Evolutionary conservation across 2,113 vertebrate species (phyloP).

Genomic region (Merops nubicus): DNA sequence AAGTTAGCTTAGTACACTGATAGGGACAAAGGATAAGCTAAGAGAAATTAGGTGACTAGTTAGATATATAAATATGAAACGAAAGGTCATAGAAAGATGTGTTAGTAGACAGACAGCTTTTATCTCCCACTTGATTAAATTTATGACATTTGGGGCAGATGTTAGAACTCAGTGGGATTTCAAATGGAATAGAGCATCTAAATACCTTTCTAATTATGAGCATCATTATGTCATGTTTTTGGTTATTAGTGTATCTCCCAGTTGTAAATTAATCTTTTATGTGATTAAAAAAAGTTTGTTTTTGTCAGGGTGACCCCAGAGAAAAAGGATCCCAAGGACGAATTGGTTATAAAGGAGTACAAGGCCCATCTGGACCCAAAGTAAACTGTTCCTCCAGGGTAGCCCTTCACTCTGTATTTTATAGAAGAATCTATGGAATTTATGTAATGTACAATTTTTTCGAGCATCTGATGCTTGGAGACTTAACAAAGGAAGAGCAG

Average conservation of each 20-base stretch:
- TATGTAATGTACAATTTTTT: neutral
- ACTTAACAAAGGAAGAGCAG: neutral
- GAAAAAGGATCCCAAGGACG: slow-evolving; percentile 71
- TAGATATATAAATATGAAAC: neutral
- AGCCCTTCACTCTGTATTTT: neutral
- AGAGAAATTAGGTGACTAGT: neutral
- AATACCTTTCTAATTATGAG: neutral
- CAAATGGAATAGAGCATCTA: neutral
- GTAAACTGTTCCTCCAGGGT: slow-evolving; percentile 33
- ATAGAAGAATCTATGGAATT: neutral
- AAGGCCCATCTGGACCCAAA: slow-evolving; percentile 67
- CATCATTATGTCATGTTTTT: rapidly evolving
- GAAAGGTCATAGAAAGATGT: neutral
- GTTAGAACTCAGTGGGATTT: neutral
- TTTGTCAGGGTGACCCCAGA: slow-evolving; percentile 69
- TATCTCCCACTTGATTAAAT: neutral
- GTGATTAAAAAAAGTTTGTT: neutral
- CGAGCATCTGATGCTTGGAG: neutral
- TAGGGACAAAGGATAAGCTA: neutral
- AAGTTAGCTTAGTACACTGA: neutral
- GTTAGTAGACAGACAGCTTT: neutral
- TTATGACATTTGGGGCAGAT: neutral
- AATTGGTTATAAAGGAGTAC: slow-evolving; percentile 46
- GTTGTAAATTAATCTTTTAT: neutral
- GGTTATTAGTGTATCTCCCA: neutral